Base-by-base conservation (phyloP, 2,888 invertebrate genomes). In the Hoplodrina blanda region DNA sequence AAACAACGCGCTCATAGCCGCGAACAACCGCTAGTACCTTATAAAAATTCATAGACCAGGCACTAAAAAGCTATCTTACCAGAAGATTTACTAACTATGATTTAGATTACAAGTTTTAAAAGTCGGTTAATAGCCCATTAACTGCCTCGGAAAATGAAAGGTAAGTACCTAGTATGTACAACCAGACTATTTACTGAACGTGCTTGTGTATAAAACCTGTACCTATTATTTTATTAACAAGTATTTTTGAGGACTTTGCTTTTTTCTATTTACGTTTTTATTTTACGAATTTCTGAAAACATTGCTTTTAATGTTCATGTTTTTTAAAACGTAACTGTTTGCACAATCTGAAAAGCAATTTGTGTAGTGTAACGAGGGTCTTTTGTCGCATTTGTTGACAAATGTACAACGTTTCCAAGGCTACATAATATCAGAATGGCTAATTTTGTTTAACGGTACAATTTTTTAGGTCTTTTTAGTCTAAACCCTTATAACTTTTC, bases 281-380 rank as follows among this genome's bases (percentile, higher is more conserved):
- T 30, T 62, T 73, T 73, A 61, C 65, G 20, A 30, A 55, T 57
- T 57, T 65, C 55, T 66, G 62, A 2, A 2, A 20, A 71, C 69
- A 55, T 59, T 55, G 66, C 66, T 60, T 64, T 64, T 52, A 57
- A 50, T 73, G 41, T 68, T 73, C 62, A 30, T 62, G 13, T 69
- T 67, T 70, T 50, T 53, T 13, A 11, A 62, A 56, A 59, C 37
- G 33, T 17, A 17, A 49, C 44, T 82, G 62, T 80, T 77, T 81
- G 61, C 69, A 57, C 49, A 53, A 53, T 46, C 62, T 57, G 30
- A 62, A 70, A 82, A 70, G 72, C 66, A 69, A 75, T 82, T 82
- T 75, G 54, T 49, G 19, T 57, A 63, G 17, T 61, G 6, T 54
- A 73, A 50, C 50, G 10, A 60, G 13, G 25, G 19, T 59, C 46